phyloP scores from a whole-genome alignment of 2,888 invertebrate species.

The Helicoverpa assulta region DNA sequence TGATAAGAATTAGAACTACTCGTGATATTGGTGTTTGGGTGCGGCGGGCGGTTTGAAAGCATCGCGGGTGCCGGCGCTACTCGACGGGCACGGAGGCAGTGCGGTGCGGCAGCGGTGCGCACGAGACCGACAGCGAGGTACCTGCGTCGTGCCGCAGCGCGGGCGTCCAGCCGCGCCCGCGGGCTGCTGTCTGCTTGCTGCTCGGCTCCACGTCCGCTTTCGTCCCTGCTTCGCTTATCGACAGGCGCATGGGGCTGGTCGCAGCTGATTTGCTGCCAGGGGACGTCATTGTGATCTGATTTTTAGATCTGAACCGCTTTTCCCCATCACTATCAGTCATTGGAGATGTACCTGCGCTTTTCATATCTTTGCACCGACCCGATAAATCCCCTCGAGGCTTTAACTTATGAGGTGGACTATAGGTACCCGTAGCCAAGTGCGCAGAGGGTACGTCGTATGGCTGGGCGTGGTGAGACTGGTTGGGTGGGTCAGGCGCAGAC shows the following conservation, averaged over 20 bases:
- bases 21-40: slow-evolving; percentile 20
- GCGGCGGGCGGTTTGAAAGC: slow-evolving; percentile 25
- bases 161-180: slow-evolving; percentile 63
- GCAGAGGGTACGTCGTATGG: slow-evolving; percentile 34
- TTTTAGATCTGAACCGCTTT: slow-evolving; percentile 52
- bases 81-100: slow-evolving; percentile 80
- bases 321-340: slow-evolving; percentile 57
- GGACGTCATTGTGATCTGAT: slow-evolving; percentile 71
- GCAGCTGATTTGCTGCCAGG: slow-evolving; percentile 72
- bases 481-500: slow-evolving; percentile 70
- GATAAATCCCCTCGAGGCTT: slow-evolving; percentile 8
- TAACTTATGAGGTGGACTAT: slow-evolving; percentile 10
- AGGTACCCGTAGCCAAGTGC: slow-evolving; percentile 28
- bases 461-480: slow-evolving; percentile 58
- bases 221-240: slow-evolving; percentile 40
- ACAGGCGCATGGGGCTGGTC: slow-evolving; percentile 70
- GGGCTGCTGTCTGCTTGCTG: slow-evolving; percentile 62
- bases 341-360: slow-evolving; percentile 76
- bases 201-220: slow-evolving; percentile 49
- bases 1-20: slow-evolving; percentile 26
- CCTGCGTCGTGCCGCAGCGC: slow-evolving; percentile 61
- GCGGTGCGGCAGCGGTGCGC: slow-evolving; percentile 73
- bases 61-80: slow-evolving; percentile 59
- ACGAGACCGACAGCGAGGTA: slow-evolving; percentile 62
- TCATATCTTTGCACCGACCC: slow-evolving; percentile 27